Percentiles rank a stretch among this genome's conserved stretches.
Evolutionary conservation across 2,888 invertebrate genomes (phyloP).

Genomic region (Cybosia mesomella): DNA sequence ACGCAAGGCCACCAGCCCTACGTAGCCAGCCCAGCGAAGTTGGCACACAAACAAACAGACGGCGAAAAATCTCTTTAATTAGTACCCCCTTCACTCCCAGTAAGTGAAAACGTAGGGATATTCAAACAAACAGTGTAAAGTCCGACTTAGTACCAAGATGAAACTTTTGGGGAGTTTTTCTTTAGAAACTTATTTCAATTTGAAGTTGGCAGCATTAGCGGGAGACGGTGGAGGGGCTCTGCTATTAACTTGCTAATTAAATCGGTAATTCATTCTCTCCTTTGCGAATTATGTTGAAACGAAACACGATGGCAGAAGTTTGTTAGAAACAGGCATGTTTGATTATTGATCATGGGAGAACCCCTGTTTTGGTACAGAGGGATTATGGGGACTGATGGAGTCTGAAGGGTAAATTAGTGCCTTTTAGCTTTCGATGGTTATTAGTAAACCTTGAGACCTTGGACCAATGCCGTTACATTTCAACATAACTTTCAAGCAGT

Average conservation of each 20-base stretch:
- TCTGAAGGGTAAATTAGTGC: slow-evolving; percentile 6
- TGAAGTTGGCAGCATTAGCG: slow-evolving; percentile 51
- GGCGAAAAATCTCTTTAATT: slow-evolving; percentile 52
- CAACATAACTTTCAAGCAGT: background rate
- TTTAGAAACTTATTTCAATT: slow-evolving; percentile 50
- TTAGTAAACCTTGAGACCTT: background rate
- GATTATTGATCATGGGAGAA: slow-evolving; percentile 23
- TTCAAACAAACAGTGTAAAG: slow-evolving; percentile 49
- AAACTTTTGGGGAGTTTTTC: slow-evolving; percentile 49
- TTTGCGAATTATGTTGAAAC: slow-evolving; percentile 36
- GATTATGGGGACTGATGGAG: slow-evolving; percentile 14
- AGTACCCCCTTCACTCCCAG: slow-evolving; percentile 33
- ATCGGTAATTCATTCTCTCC: slow-evolving; percentile 47
- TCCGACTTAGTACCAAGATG: slow-evolving; percentile 41
- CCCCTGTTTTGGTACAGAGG: slow-evolving; percentile 8
- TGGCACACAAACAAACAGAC: slow-evolving; percentile 39
- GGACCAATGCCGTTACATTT: background rate
- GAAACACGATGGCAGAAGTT: slow-evolving; percentile 21
- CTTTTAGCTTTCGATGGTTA: slow-evolving; percentile 3
- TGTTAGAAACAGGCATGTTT: slow-evolving; percentile 18
- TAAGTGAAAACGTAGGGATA: slow-evolving; percentile 42
- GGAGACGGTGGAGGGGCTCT: slow-evolving; percentile 7
- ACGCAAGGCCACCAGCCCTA: slow-evolving; percentile 42
- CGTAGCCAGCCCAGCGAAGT: slow-evolving; percentile 35
- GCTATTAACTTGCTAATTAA: slow-evolving; percentile 52